These are phyloP conservation scores for Tursiops truncatus DNA, from an alignment of 2,113 vertebrate genomes.

Conservation along the genomic window DNA sequence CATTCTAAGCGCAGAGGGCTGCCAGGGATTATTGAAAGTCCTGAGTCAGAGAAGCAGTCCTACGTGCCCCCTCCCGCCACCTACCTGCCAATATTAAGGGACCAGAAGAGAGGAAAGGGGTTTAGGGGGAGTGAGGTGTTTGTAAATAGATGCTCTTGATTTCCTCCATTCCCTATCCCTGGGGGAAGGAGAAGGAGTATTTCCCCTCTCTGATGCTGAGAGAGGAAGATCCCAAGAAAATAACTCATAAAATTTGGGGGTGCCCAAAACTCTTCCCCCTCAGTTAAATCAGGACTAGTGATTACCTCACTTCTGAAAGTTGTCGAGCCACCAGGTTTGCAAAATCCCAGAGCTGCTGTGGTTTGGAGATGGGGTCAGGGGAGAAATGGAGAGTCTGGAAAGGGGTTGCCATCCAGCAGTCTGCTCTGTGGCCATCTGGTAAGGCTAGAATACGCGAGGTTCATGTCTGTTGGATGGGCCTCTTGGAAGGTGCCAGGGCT, in stretches of 20 bases:
- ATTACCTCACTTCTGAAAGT: not conserved
- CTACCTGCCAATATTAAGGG: no score
- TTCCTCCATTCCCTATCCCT: not conserved
- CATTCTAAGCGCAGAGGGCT: not conserved
- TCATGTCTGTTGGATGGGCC: not conserved
- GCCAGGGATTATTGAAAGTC: not conserved
- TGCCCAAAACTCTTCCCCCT: not conserved
- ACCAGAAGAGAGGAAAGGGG: not conserved
- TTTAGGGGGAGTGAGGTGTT: not conserved
- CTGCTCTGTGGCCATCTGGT: not conserved
- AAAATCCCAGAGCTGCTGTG: not conserved
- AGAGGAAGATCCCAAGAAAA: not conserved
- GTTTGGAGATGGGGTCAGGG: not conserved
- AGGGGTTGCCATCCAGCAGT: not conserved
- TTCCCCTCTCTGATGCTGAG: not conserved
- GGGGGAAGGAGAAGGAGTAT: not conserved
- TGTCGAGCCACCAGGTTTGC: not conserved
- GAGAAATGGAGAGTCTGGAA: not conserved
- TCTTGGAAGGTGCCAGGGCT: not conserved
- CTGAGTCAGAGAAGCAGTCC: not conserved
- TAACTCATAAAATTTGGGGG: not conserved
- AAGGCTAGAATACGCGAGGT: not conserved
- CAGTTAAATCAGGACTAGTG: not conserved
- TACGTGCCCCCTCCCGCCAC: accelerated
- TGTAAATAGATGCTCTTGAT: not conserved